Evolutionary conservation across 2,797 vertebrate species (phyloP).

Genomic region (Acanthurus leucopareius): DNA sequence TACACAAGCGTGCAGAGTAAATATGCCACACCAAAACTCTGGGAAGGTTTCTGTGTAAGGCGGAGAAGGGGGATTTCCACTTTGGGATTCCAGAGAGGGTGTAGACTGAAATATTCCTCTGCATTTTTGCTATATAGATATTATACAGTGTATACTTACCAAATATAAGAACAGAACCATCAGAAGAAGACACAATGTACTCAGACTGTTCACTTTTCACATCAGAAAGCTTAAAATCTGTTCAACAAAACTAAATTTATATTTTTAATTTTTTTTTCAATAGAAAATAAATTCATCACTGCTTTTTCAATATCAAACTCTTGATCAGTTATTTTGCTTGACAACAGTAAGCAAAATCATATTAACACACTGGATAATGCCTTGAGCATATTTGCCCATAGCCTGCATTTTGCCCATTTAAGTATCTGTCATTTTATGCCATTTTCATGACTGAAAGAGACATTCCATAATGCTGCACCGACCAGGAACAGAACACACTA

Average conservation of each 20-base stretch:
- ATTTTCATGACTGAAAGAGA: constrained; percentile 45
- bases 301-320: constrained; percentile 4
- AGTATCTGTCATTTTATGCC: constrained; percentile 54
- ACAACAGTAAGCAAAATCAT: constrained; percentile 51
- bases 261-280: not conserved
- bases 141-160: not conserved
- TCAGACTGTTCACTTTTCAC: not conserved
- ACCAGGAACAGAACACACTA: constrained; percentile 32
- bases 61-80: constrained; percentile 71
- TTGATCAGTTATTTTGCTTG: constrained; percentile 28
- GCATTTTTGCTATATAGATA: constrained; percentile 27
- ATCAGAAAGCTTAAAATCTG: not conserved
- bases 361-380: constrained; percentile 40
- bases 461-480: constrained; percentile 25
- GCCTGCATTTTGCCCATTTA: constrained; percentile 9
- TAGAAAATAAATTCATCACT: not conserved
- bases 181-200: not conserved
- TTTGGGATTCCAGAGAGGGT: constrained; percentile 27
- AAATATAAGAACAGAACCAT: not conserved
- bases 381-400: constrained; percentile 24
- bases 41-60: constrained; percentile 58
- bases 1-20: constrained; percentile 78
- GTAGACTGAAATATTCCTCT: constrained; percentile 37
- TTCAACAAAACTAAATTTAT: not conserved
- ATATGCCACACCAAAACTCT: constrained; percentile 74